A percentile compares a stretch with the other conserved stretches of the same genome.
phyloP scores from a whole-genome alignment of 2,797 vertebrate genomes.

The Silurus lanzhouensis region DNA sequence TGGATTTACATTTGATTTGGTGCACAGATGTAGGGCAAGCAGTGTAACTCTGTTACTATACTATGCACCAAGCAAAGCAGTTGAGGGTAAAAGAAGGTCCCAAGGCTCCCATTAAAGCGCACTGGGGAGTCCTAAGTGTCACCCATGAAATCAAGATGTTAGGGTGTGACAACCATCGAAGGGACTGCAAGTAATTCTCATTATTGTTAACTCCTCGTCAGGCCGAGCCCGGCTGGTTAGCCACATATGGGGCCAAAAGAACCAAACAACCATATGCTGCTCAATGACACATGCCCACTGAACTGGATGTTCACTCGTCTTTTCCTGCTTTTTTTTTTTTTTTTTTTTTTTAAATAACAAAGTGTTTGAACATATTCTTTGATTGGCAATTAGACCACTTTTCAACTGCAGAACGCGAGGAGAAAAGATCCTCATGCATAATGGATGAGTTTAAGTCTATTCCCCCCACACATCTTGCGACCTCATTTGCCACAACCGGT shows the following conservation, averaged over 20 bases:
- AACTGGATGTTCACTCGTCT: constrained; percentile 44
- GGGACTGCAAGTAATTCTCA: constrained; percentile 81
- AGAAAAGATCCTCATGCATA: constrained; percentile 49
- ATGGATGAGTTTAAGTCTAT: constrained; percentile 49
- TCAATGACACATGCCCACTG: constrained; percentile 43
- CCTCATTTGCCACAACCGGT: constrained; percentile 44
- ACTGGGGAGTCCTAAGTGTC: constrained; percentile 83
- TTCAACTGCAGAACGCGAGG: constrained; percentile 34
- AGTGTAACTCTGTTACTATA: not conserved
- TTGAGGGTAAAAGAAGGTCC: constrained; percentile 66
- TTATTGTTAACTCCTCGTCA: constrained; percentile 78
- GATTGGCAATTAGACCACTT: constrained; percentile 51
- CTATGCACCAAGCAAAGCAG: constrained; percentile 27
- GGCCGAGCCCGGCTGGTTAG: constrained; percentile 69
- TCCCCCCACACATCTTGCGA: constrained; percentile 38
- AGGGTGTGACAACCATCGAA: constrained; percentile 84
- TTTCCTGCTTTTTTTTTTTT: constrained; percentile 26
- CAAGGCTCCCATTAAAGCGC: constrained; percentile 75
- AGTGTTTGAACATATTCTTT: constrained; percentile 45
- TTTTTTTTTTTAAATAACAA: constrained; percentile 13
- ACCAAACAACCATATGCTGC: constrained; percentile 43
- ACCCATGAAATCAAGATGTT: constrained; percentile 88
- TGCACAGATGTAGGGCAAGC: not conserved
- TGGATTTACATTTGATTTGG: constrained; percentile 9
- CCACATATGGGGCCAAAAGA: constrained; percentile 43